A percentile compares a stretch with the other conserved stretches of the same genome.
phyloP scores from a whole-genome alignment of 2,888 invertebrate species.

The Noctua pronuba region DNA sequence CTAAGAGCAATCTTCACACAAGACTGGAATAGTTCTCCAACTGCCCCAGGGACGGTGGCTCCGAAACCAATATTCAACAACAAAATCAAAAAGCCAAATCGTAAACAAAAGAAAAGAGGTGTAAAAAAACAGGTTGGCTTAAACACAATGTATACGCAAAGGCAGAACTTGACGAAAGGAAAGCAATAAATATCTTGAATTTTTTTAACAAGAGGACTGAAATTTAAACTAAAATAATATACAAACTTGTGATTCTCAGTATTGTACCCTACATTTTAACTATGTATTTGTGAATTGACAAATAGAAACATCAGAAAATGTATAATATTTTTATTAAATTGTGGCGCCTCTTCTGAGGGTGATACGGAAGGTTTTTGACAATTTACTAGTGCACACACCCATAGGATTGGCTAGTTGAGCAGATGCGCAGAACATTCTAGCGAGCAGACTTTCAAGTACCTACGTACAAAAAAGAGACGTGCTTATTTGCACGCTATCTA shows the following conservation, averaged over 20 bases:
- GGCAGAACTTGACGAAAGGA: neutral
- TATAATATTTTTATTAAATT: neutral
- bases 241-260: constrained; percentile 3
- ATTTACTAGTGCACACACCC: neutral
- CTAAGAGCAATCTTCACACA: constrained; percentile 64
- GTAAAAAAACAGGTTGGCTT: constrained; percentile 1
- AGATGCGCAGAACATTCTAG: neutral
- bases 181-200: constrained; percentile 5
- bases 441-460: neutral
- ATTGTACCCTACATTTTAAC: neutral
- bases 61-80: constrained; percentile 39
- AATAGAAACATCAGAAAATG: neutral
- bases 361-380: neutral
- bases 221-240: neutral
- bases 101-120: constrained; percentile 25
- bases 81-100: constrained; percentile 53
- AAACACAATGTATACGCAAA: neutral
- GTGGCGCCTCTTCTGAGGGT: neutral
- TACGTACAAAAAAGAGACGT: neutral
- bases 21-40: constrained; percentile 28
- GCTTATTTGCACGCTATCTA: too few species aligned
- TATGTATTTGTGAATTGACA: neutral
- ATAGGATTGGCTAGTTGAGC: too few species aligned
- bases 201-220: neutral
- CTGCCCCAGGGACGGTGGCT: neutral